Conservation (phyloP, 2,888 invertebrate genomes). For the Eustalomyia histrio region DNA sequence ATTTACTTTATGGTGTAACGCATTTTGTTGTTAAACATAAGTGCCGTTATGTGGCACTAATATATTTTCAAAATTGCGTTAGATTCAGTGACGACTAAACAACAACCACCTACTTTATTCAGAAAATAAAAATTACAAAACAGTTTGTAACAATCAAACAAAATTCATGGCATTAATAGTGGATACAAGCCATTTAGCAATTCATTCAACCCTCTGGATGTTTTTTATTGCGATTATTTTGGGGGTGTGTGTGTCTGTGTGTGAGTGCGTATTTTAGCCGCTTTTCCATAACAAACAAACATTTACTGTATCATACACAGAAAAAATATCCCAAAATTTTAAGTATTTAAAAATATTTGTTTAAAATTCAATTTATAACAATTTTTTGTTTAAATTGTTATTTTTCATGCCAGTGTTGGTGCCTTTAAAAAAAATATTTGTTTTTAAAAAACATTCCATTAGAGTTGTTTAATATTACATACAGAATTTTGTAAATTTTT, state of each 20-base stretch:
- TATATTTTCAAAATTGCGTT: conserved; percentile 8
- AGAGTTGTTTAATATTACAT: too few relatives aligned
- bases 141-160: conserved; percentile 14
- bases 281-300: not conserved
- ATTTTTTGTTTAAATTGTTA: too few relatives aligned
- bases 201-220: not conserved
- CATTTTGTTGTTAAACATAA: conserved; percentile 8
- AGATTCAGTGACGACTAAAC: not conserved
- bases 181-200: not conserved
- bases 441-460: too few relatives aligned
- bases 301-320: not conserved
- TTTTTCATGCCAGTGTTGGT: too few relatives aligned
- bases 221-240: not conserved
- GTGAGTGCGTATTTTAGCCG: not conserved
- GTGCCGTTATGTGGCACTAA: conserved; percentile 22
- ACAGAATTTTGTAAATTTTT: too few relatives aligned
- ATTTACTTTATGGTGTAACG: too few relatives aligned
- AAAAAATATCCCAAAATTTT: too few relatives aligned
- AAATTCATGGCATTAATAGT: not conserved
- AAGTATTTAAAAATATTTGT: too few relatives aligned
- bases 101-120: not conserved
- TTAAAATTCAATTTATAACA: too few relatives aligned
- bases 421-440: too few relatives aligned
- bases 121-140: conserved; percentile 11
- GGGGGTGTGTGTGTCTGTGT: not conserved